Percentiles rank a stretch among this genome's conserved stretches.
Conservation (phyloP, 2,113 vertebrate species). For the Centropus unirufus region DNA sequence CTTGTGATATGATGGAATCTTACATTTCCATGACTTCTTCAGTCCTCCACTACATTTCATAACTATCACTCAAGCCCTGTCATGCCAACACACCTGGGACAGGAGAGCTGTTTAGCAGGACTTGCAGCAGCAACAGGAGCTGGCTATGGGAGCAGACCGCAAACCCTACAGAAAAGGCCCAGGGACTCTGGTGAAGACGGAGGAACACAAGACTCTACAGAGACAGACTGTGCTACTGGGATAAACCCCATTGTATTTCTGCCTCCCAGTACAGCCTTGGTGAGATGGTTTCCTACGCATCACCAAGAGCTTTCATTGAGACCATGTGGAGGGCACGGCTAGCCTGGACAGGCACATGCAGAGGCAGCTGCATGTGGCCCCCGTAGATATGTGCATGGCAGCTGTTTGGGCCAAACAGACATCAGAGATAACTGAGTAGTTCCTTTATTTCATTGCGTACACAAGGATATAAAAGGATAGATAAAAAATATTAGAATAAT, state of each 20-base stretch:
- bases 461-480: neutral
- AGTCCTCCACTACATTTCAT: neutral
- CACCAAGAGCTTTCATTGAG: neutral
- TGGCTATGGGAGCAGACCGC: neutral
- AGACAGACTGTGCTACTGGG: neutral
- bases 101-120: neutral
- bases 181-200: neutral
- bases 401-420: neutral
- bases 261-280: neutral
- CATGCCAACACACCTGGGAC: neutral
- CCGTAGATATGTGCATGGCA: neutral
- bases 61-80: neutral
- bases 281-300: neutral
- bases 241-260: neutral
- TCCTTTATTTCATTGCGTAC: neutral
- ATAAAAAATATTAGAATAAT: neutral
- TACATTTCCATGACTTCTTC: accelerated
- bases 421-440: neutral
- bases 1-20: neutral
- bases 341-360: neutral
- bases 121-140: neutral
- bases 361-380: neutral
- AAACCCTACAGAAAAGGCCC: neutral
- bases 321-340: neutral
- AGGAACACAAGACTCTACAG: neutral